phyloP scores from a whole-genome alignment of 2,113 vertebrate species.

The Pseudonaja textilis region DNA sequence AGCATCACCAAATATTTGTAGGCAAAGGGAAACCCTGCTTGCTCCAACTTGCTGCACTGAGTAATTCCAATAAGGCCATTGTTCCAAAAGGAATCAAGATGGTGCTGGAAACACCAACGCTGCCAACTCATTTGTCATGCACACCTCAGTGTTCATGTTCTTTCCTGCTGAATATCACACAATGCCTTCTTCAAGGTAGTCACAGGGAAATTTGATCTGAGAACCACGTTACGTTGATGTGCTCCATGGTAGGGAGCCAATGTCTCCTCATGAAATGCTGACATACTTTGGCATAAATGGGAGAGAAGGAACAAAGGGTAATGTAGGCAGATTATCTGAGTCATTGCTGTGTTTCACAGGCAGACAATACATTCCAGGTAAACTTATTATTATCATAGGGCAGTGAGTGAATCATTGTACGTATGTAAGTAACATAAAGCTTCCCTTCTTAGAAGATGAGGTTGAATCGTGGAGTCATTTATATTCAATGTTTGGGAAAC shows the following conservation, averaged over 20 bases:
- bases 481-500: not conserved
- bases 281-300: slow-evolving; percentile 54
- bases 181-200: not conserved
- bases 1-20: slow-evolving; percentile 18
- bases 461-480: not conserved
- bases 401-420: slow-evolving; percentile 42
- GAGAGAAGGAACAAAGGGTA: slow-evolving; percentile 64
- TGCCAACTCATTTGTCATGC: not conserved
- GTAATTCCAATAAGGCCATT: slow-evolving; percentile 30
- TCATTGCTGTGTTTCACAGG: slow-evolving; percentile 61
- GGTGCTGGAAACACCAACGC: slow-evolving; percentile 27
- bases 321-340: slow-evolving; percentile 60
- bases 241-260: slow-evolving; percentile 49
- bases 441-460: not conserved
- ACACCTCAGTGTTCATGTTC: slow-evolving; percentile 41
- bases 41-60: not conserved
- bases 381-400: slow-evolving; percentile 49
- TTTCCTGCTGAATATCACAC: slow-evolving; percentile 34
- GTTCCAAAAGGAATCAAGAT: slow-evolving; percentile 41
- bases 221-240: slow-evolving; percentile 51
- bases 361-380: slow-evolving; percentile 58
- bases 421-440: slow-evolving; percentile 4
- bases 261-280: slow-evolving; percentile 55
- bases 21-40: slow-evolving; percentile 29
- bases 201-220: slow-evolving; percentile 43